These are phyloP conservation scores for Peromyscus attwateri DNA, from an alignment of 2,797 vertebrate species.

Conservation along the genomic window DNA sequence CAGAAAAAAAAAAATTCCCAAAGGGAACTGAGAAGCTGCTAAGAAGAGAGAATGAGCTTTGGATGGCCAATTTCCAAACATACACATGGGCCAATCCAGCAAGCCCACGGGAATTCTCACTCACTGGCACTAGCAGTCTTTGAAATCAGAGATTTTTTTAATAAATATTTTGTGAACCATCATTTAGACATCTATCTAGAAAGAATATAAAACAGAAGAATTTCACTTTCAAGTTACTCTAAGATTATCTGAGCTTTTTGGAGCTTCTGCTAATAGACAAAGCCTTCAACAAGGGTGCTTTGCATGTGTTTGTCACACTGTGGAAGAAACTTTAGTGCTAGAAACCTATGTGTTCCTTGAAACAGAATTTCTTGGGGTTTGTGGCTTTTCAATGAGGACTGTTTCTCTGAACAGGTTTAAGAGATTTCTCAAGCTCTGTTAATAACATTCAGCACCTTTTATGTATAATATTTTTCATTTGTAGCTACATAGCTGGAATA, in stretches of 20 bases:
- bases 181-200: slow-evolving; percentile 7
- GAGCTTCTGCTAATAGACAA: background rate
- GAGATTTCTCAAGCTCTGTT: background rate
- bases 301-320: background rate
- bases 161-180: background rate
- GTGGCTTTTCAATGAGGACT: background rate
- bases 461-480: background rate
- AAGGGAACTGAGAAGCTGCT: background rate
- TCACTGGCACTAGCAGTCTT: background rate
- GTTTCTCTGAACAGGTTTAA: slow-evolving; percentile 8
- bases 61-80: background rate
- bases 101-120: background rate
- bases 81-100: background rate
- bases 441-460: slow-evolving; percentile 10
- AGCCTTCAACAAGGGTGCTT: background rate
- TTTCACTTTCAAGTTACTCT: slow-evolving; percentile 24
- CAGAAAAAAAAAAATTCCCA: background rate
- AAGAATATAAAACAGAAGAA: background rate
- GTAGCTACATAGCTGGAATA: slow-evolving; percentile 21
- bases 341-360: background rate
- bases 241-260: background rate
- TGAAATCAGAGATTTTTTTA: background rate
- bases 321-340: background rate
- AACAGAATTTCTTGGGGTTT: background rate
- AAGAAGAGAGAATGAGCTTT: background rate